Base-by-base conservation (phyloP, 2,113 vertebrate genomes). In the Eira barbara region DNA sequence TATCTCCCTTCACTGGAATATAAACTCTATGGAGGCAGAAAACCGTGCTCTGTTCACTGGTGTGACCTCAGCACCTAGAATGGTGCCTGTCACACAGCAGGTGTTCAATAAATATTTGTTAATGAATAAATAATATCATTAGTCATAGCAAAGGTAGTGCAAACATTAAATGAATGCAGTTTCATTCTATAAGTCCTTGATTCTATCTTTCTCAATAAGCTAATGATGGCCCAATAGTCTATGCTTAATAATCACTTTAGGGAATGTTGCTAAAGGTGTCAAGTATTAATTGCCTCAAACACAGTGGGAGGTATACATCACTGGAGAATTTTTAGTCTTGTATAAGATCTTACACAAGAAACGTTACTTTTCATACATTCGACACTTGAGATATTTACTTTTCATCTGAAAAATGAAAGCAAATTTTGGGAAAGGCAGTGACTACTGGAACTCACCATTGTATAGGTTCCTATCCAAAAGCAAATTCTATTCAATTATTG, bases 231-330 rank as follows among this genome's bases (percentile, higher is more conserved):
- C n/a, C 81, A 94, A 63, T 42, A 90, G 76, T 97, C 80, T 95
- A 71, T 91, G 90, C 81, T 97, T 97, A 97, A 96, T 94, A 84
- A 92, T 88, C 80, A 85, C 52, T 39, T 76, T 84, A 80, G 85
- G 63, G 71, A 95, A 88, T 92, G 94, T 14, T 82, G 92, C 79
- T 97, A 94, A 94, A 80, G 55, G 76, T 96, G 92, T 91, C 79
- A 91, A 96, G 76, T 94, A 94, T 80, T 96, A 97, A 97, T 90
- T 95, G 80, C 42, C 74, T 97, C 92, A 94, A 86, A 96, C 84
- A 59, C 71, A 89, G 85, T 85, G 52, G 92, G 91, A 97, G 59
- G 80, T 76, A 39, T 31, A 57, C 23, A 90, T 81, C 59, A 31
- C 81, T 82, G 52, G 91, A 85, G 80, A 85, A 95, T 76, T 71